Conservation (phyloP, 2,113 vertebrate genomes). For the Thamnophis sirtalis region DNA sequence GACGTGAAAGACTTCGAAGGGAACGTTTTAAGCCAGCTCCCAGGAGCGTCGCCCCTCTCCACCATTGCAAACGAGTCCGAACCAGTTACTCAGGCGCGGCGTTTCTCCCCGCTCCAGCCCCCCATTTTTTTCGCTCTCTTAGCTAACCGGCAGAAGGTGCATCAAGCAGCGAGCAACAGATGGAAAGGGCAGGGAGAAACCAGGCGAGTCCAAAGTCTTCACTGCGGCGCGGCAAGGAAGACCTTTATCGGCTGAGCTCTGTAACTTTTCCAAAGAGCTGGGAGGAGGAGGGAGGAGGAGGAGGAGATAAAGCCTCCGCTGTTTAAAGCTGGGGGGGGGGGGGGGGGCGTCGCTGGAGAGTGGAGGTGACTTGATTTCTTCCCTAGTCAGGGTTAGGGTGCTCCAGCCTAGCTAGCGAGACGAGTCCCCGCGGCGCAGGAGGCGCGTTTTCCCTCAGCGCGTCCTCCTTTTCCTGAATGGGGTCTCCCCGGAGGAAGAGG, state of each 20-base stretch:
- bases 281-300: too few species aligned
- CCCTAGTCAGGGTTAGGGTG: not conserved
- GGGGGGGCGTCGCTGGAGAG: not conserved
- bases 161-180: not conserved
- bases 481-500: conserved; percentile 41
- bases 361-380: not conserved
- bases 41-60: not conserved
- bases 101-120: not conserved
- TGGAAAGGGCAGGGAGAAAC: not conserved
- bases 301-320: not conserved
- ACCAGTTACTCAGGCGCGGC: conserved; percentile 42
- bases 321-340: not conserved
- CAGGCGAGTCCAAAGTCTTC: not conserved
- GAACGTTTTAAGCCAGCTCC: not conserved
- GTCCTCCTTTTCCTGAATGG: conserved; percentile 48
- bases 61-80: conserved; percentile 34
- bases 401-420: not conserved
- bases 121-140: not conserved
- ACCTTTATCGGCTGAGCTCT: not conserved
- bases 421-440: not conserved
- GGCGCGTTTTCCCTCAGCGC: not conserved
- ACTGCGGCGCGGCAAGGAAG: not conserved
- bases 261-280: not conserved
- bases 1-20: not conserved
- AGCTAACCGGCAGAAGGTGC: not conserved